Evolutionary conservation across 2,888 invertebrate species (phyloP).

Genomic region (Fissipunctia ypsillon): DNA sequence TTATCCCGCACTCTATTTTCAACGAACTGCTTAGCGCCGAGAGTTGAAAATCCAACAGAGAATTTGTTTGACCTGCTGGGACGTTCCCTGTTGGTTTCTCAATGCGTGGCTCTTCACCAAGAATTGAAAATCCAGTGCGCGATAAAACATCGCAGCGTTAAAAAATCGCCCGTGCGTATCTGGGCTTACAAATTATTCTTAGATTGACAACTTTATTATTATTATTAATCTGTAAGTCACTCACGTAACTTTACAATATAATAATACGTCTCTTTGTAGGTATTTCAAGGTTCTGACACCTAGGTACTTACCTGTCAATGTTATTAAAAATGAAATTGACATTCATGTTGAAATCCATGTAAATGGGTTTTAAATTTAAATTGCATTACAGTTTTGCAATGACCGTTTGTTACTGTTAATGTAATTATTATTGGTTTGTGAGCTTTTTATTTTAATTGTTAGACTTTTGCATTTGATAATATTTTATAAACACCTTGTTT

Average conservation of each 20-base stretch:
- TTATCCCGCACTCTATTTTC: background rate
- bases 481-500: no score
- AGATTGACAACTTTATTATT: slow-evolving; percentile 47
- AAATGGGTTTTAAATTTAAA: slow-evolving; percentile 23
- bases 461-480: background rate
- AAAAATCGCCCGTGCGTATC: background rate
- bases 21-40: background rate
- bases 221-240: slow-evolving; percentile 34
- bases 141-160: background rate
- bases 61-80: background rate
- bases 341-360: slow-evolving; percentile 35
- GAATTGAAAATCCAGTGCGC: background rate
- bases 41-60: background rate
- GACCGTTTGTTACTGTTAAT: slow-evolving; percentile 6
- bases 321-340: slow-evolving; percentile 32
- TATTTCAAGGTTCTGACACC: slow-evolving; percentile 48
- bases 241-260: slow-evolving; percentile 37
- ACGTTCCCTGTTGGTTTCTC: background rate
- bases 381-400: slow-evolving; percentile 15
- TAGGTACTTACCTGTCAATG: slow-evolving; percentile 33
- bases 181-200: slow-evolving; percentile 9
- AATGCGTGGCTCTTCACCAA: background rate
- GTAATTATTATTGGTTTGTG: slow-evolving; percentile 3
- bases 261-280: slow-evolving; percentile 15
- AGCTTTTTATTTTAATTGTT: background rate